A percentile compares a stretch with the other conserved stretches of the same genome.
phyloP scores from a whole-genome alignment of 2,888 invertebrate genomes.

The Mythimna albipuncta region DNA sequence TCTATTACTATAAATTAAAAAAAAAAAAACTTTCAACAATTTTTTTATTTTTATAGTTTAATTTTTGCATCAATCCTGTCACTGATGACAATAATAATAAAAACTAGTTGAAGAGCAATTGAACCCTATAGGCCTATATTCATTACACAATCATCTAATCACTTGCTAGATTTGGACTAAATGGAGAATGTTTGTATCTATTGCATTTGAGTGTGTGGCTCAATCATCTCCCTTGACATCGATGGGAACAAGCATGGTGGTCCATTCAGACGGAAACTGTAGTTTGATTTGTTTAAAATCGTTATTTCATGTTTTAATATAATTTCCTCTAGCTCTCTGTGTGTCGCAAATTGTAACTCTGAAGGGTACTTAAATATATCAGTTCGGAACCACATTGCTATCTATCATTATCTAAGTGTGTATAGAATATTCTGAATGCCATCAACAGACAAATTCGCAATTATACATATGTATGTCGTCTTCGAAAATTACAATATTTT shows the following conservation, averaged over 20 bases:
- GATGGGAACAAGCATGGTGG: slow-evolving; percentile 51
- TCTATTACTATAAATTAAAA: too few species aligned
- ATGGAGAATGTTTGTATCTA: slow-evolving; percentile 16
- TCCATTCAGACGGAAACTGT: slow-evolving; percentile 41
- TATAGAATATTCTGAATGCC: too few species aligned
- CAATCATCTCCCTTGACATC: slow-evolving; percentile 46
- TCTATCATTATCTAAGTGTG: neutral
- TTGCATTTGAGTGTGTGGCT: slow-evolving; percentile 19
- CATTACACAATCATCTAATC: neutral
- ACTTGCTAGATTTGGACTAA: slow-evolving; percentile 24
- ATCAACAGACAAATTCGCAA: too few species aligned
- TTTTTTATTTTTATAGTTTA: too few species aligned
- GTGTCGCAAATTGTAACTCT: slow-evolving; percentile 9
- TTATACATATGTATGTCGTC: too few species aligned
- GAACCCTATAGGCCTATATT: too few species aligned
- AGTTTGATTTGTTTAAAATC: slow-evolving; percentile 39
- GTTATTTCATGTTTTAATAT: slow-evolving; percentile 47
- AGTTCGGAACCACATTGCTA: neutral
- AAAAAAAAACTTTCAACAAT: too few species aligned
- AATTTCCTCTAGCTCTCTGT: slow-evolving; percentile 49
- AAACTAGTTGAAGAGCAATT: too few species aligned
- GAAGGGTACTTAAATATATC: neutral
- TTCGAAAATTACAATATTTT: too few species aligned
- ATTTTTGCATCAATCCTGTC: too few species aligned
- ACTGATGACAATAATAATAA: too few species aligned